Conservation (phyloP, 2,113 vertebrate genomes). For the Calonectris borealis region DNA sequence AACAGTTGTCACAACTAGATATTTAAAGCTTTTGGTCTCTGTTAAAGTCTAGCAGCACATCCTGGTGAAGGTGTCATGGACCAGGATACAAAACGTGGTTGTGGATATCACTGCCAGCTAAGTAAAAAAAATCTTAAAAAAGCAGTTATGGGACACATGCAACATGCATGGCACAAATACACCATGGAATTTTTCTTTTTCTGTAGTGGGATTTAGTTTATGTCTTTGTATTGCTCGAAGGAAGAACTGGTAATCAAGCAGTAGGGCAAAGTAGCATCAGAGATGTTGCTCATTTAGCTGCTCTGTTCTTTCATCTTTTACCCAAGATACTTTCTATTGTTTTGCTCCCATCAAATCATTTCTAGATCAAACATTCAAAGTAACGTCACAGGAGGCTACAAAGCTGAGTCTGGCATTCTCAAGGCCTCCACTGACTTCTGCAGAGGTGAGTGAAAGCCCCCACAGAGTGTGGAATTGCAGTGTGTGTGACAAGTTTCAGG, state of each 20-base stretch:
- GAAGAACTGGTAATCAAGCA: not conserved
- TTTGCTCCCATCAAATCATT: not conserved
- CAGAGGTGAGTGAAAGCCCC: slow-evolving; percentile 72
- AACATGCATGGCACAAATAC: no score
- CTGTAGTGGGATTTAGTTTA: not conserved
- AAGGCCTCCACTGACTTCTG: slow-evolving; percentile 75
- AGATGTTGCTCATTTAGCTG: not conserved
- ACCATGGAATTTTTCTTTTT: not conserved
- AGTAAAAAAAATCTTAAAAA: not conserved
- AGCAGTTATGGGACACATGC: rapidly evolving
- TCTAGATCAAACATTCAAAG: slow-evolving; percentile 81
- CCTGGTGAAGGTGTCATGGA: not conserved
- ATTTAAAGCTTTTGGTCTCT: not conserved
- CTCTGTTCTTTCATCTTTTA: not conserved
- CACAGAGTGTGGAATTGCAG: not conserved
- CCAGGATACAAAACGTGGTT: not conserved
- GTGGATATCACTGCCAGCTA: rapidly evolving
- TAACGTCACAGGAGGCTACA: slow-evolving; percentile 84
- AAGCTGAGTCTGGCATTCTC: slow-evolving; percentile 87
- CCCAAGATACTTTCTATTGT: not conserved
- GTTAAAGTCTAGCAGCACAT: not conserved
- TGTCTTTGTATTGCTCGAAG: not conserved
- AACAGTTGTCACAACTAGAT: rapidly evolving
- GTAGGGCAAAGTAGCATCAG: not conserved
- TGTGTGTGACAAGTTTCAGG: not conserved